Conservation (phyloP, 1,140 invertebrate genomes). For the Drosophila kikkawai region DNA sequence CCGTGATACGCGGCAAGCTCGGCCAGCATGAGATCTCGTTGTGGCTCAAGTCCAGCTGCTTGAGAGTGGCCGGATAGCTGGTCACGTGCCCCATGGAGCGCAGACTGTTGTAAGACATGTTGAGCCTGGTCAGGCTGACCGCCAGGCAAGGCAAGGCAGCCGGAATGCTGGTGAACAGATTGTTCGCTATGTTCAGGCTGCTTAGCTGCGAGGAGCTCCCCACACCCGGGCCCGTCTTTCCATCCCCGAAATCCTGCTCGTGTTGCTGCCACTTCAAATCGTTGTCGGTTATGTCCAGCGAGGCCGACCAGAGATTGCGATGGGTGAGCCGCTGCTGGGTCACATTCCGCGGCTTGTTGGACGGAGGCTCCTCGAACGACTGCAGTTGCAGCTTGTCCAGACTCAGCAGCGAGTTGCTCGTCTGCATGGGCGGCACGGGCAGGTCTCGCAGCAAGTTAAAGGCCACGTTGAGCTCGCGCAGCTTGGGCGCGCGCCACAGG, state of each 20-base stretch:
- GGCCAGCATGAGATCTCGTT: conserved; percentile 96
- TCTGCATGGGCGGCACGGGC: conserved; percentile 87
- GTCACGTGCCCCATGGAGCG: conserved; percentile 94
- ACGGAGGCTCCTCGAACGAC: conserved; percentile 58
- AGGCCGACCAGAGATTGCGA: conserved; percentile 91
- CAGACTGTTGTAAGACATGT: conserved; percentile 95
- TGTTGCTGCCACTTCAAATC: conserved; percentile 85
- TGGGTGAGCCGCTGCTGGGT: conserved; percentile 86
- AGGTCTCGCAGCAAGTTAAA: conserved; percentile 95
- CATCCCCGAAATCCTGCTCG: conserved; percentile 50
- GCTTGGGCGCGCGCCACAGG: conserved; percentile 95
- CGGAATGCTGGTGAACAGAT: conserved; percentile 95
- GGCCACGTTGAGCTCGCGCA: conserved; percentile 96
- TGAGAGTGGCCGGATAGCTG: conserved; percentile 94
- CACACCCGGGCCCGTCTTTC: conserved; percentile 68
- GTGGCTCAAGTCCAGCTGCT: conserved; percentile 96
- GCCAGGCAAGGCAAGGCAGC: conserved; percentile 95
- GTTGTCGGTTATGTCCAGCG: conserved; percentile 90
- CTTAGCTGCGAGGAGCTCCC: conserved; percentile 87
- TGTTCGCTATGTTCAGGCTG: conserved; percentile 95
- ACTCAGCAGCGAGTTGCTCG: conserved; percentile 69
- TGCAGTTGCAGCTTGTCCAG: conserved; percentile 77
- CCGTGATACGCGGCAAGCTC: conserved; percentile 90
- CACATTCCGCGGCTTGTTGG: conserved; percentile 62
- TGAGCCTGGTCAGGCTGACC: conserved; percentile 93